Conservation (phyloP, 2,113 vertebrate species). For the Epinephelus fuscoguttatus region DNA sequence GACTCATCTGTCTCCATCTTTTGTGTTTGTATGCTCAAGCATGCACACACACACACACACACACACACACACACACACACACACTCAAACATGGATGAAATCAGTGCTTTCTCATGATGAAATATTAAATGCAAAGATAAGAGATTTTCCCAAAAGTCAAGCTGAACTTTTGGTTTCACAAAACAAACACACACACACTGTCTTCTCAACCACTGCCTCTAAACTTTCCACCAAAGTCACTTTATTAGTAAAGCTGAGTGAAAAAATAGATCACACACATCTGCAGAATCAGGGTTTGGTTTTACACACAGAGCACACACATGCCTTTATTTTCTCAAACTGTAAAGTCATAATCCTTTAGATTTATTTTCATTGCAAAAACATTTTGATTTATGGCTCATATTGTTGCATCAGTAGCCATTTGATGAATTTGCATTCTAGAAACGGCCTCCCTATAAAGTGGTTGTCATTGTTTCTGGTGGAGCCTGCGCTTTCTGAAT, state of each 20-base stretch:
- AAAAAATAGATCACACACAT: background rate
- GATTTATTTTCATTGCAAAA: background rate
- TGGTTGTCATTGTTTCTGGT: background rate
- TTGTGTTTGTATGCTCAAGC: too few relatives aligned
- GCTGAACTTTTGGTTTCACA: background rate
- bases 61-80: background rate
- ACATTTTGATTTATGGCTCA: background rate
- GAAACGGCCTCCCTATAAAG: background rate
- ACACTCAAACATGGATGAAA: background rate
- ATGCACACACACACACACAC: background rate
- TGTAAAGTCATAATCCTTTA: too few relatives aligned
- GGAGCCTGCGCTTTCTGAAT: too few relatives aligned
- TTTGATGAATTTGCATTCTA: background rate
- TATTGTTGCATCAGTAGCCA: background rate
- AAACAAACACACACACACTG: too few relatives aligned
- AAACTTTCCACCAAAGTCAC: background rate
- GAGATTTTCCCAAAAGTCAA: background rate
- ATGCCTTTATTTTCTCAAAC: too few relatives aligned
- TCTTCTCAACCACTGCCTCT: background rate
- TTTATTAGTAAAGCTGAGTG: too few relatives aligned
- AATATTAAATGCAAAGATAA: background rate
- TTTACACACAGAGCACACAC: too few relatives aligned
- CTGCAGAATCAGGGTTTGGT: background rate
- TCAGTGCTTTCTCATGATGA: too few relatives aligned
- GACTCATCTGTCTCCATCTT: too few relatives aligned